Conservation (phyloP, 2,113 vertebrate species). For the Thomomys bottae region DNA sequence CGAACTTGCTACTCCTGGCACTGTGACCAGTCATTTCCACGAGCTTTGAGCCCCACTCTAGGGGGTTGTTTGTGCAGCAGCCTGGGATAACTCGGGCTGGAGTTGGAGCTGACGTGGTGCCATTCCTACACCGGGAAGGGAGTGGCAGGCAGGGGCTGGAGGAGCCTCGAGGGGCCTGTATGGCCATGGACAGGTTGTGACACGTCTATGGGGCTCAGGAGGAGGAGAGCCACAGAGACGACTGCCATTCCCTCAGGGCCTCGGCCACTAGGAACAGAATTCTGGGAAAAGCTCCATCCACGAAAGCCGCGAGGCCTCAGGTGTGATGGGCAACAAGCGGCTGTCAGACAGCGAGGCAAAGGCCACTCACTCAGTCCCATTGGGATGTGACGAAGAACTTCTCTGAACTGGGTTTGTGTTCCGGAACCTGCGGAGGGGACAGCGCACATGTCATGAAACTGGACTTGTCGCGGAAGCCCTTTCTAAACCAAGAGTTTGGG, state of each 20-base stretch:
- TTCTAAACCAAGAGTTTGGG: neutral
- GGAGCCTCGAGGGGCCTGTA: rapidly evolving
- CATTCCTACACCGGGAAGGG: too few relatives aligned
- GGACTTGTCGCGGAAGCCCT: neutral
- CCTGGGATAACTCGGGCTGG: neutral
- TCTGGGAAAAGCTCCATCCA: rapidly evolving
- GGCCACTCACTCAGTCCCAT: too few relatives aligned
- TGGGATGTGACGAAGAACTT: neutral
- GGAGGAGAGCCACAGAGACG: neutral
- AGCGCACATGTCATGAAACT: rapidly evolving
- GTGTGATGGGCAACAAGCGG: too few relatives aligned
- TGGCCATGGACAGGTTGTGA: too few relatives aligned
- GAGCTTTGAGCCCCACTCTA: neutral
- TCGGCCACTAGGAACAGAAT: neutral
- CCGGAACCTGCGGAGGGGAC: neutral
- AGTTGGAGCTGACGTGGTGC: neutral
- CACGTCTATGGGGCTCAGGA: rapidly evolving
- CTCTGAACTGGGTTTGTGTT: too few relatives aligned
- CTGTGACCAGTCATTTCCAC: too few relatives aligned
- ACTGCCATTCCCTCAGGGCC: neutral
- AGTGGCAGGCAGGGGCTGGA: too few relatives aligned
- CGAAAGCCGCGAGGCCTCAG: neutral
- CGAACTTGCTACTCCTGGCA: too few relatives aligned
- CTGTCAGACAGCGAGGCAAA: neutral
- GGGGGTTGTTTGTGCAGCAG: neutral